Conservation (phyloP, 2,797 vertebrate genomes). For the Bryconaethiops microstoma region DNA sequence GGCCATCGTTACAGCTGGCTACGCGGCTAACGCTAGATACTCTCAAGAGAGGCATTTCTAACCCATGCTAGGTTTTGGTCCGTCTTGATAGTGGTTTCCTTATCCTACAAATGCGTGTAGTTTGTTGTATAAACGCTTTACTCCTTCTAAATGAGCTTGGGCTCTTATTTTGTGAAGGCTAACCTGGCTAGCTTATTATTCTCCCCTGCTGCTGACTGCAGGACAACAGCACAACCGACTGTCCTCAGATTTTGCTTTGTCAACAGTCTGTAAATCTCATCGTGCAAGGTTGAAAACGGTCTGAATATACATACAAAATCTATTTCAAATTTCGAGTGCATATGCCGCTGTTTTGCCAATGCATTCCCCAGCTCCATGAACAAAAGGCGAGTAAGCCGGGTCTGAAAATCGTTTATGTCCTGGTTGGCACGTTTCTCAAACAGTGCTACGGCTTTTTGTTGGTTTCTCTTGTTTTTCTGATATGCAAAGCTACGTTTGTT, state of each 20-base stretch:
- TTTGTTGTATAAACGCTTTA: neutral
- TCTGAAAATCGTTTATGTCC: neutral
- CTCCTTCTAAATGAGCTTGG: neutral
- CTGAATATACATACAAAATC: too few species aligned
- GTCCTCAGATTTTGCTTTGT: neutral
- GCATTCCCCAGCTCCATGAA: neutral
- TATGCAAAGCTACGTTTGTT: neutral
- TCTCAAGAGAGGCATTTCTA: too few species aligned
- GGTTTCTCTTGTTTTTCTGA: neutral
- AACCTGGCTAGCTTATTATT: neutral
- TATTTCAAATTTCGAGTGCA: too few species aligned
- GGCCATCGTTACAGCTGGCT: conserved; percentile 1
- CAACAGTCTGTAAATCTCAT: neutral
- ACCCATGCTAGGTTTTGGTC: neutral
- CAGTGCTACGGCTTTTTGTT: neutral
- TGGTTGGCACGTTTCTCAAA: neutral
- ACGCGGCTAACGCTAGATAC: neutral
- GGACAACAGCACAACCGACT: neutral
- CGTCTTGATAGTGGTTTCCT: neutral
- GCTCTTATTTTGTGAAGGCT: neutral
- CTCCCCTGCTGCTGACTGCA: neutral
- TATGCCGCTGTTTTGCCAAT: too few species aligned
- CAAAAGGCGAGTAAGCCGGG: neutral
- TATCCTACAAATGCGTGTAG: neutral
- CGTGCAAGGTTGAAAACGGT: neutral